phyloP scores from a whole-genome alignment of 2,888 invertebrate genomes.

The Onchidella celtica region DNA sequence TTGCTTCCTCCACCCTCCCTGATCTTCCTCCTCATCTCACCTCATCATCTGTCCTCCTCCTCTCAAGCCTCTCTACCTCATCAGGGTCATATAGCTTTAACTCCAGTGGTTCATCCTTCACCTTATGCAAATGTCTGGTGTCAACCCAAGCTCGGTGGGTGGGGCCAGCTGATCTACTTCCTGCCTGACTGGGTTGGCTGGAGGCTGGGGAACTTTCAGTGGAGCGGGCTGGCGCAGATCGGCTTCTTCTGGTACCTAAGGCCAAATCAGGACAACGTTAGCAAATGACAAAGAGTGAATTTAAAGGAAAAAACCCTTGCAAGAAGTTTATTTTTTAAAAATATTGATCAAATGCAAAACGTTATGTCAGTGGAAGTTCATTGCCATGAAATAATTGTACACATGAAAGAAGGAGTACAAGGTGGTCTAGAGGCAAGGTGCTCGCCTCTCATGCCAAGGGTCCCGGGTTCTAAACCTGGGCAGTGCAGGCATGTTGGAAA shows the following conservation, averaged over 20 bases:
- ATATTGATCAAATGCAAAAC: too few relatives aligned
- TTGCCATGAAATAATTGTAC: too few relatives aligned
- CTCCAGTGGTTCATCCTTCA: slow-evolving; percentile 75
- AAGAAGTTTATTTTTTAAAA: too few relatives aligned
- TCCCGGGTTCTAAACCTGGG: too few relatives aligned
- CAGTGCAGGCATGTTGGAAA: too few relatives aligned
- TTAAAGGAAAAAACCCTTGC: too few relatives aligned
- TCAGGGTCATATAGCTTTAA: slow-evolving; percentile 81
- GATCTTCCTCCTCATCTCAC: slow-evolving; percentile 55
- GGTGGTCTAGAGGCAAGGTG: too few relatives aligned
- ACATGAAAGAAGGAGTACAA: too few relatives aligned
- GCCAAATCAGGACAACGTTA: neutral
- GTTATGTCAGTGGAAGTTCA: too few relatives aligned
- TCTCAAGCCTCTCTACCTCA: slow-evolving; percentile 82
- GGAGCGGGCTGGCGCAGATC: slow-evolving; percentile 77
- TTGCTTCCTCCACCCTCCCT: neutral
- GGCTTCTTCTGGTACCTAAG: slow-evolving; percentile 72
- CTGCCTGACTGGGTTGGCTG: slow-evolving; percentile 61
- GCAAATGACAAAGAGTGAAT: neutral
- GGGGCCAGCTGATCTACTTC: slow-evolving; percentile 64
- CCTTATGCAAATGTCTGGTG: slow-evolving; percentile 62
- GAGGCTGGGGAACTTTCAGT: slow-evolving; percentile 68
- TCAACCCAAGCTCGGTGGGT: slow-evolving; percentile 73
- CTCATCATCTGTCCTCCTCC: slow-evolving; percentile 81
- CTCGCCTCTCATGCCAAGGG: too few relatives aligned